Conservation (phyloP, 2,797 vertebrate genomes). For the Silurus lanzhouensis region DNA sequence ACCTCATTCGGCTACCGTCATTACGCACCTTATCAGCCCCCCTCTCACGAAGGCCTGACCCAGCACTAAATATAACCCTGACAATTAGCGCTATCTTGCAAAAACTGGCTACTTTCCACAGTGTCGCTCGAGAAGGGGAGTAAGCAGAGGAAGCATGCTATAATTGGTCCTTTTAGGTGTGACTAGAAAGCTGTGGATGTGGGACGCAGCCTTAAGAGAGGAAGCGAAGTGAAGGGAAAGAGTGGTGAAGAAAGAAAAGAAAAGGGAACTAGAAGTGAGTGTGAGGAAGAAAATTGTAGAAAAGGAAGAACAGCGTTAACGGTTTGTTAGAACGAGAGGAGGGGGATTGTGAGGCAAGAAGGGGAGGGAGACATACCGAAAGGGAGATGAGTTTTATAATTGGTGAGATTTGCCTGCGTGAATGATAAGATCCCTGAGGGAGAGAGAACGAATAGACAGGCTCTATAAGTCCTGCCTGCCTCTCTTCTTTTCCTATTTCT, state of each 20-base stretch:
- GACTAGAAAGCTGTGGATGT: conserved; percentile 65
- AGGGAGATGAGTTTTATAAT: conserved; percentile 79
- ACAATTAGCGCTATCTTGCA: conserved; percentile 65
- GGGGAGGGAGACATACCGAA: conserved; percentile 54
- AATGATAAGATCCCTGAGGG: conserved; percentile 77
- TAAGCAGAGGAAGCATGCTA: conserved; percentile 64
- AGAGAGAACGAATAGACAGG: conserved; percentile 61
- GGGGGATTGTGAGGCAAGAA: conserved; percentile 26
- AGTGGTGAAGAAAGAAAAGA: conserved; percentile 43
- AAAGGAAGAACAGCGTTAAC: conserved; percentile 40
- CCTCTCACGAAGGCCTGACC: conserved; percentile 63
- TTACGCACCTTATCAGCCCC: conserved; percentile 61
- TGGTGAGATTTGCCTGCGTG: conserved; percentile 78
- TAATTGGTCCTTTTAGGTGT: conserved; percentile 83
- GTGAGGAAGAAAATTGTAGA: conserved; percentile 34
- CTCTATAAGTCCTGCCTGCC: conserved; percentile 48
- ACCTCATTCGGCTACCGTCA: conserved; percentile 60
- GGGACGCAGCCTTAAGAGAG: conserved; percentile 49
- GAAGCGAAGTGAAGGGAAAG: conserved; percentile 47
- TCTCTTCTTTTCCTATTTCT: neutral
- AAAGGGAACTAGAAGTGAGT: conserved; percentile 19
- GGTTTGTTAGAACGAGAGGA: conserved; percentile 26
- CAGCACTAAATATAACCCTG: conserved; percentile 66
- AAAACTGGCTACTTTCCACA: conserved; percentile 48
- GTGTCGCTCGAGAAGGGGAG: conserved; percentile 37